Conservation (phyloP, 2,113 vertebrate species). For the Bufo gargarizans region DNA sequence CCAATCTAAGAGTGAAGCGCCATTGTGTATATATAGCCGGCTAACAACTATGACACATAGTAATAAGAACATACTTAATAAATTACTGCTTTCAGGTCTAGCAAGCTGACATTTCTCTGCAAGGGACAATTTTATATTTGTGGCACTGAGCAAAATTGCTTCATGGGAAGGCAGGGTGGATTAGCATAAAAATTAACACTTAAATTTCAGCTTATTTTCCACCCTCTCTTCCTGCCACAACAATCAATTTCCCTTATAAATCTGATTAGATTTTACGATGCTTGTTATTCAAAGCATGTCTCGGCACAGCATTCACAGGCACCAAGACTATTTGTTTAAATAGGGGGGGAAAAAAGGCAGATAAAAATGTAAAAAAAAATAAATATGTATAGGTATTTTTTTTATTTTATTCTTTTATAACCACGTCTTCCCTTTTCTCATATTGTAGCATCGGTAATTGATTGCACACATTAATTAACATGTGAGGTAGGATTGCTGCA, state of each 20-base stretch:
- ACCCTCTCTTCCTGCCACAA: constrained; percentile 98
- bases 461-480: constrained; percentile 93
- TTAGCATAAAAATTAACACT: constrained; percentile 99
- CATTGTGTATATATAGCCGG: constrained; percentile 88
- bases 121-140: constrained; percentile 99
- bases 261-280: constrained; percentile 99
- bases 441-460: constrained; percentile 90
- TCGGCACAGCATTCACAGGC: constrained; percentile 85
- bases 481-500: constrained; percentile 88
- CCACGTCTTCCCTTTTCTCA: constrained; percentile 82
- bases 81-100: constrained; percentile 99
- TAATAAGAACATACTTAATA: constrained; percentile 99
- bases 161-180: constrained; percentile 96
- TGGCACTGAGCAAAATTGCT: constrained; percentile 96
- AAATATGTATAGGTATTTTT: constrained; percentile 89
- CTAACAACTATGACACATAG: constrained; percentile 99
- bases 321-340: constrained; percentile 96
- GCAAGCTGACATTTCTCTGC: constrained; percentile 99
- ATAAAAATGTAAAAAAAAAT: constrained; percentile 91
- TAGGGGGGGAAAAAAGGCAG: constrained; percentile 88
- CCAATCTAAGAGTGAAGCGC: constrained; percentile 85
- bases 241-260: constrained; percentile 99
- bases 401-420: constrained; percentile 71
- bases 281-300: constrained; percentile 99
- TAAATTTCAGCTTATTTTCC: constrained; percentile 99